phyloP scores from a whole-genome alignment of 2,888 invertebrate genomes.

The Melanchra persicariae region DNA sequence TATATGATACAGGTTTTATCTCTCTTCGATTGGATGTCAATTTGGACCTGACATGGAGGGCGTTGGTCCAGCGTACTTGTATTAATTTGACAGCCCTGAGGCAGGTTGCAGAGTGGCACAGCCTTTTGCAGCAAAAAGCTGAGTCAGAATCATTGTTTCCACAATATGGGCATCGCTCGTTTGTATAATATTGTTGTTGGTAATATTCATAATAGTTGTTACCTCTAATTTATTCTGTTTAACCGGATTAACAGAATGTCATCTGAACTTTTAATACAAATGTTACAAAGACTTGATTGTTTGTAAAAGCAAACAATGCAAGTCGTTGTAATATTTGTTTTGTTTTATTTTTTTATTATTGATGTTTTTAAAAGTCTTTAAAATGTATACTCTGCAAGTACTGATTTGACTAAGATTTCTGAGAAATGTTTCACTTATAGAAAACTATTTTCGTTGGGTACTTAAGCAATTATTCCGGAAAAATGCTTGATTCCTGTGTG shows the following conservation, averaged over 20 bases:
- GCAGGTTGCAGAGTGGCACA: slow-evolving; percentile 16
- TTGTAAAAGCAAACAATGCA: no score
- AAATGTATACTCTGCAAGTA: background rate
- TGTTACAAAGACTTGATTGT: background rate
- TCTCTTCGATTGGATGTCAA: slow-evolving; percentile 17
- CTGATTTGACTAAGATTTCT: background rate
- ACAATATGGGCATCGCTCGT: slow-evolving; percentile 41
- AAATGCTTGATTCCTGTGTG: no score
- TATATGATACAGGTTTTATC: slow-evolving; percentile 38
- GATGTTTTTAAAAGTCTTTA: no score
- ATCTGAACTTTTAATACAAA: background rate
- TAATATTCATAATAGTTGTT: slow-evolving; percentile 18
- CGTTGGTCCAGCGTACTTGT: slow-evolving; percentile 9
- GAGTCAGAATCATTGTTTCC: slow-evolving; percentile 53
- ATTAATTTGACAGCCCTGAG: slow-evolving; percentile 47
- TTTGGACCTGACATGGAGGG: slow-evolving; percentile 18
- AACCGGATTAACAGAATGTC: background rate
- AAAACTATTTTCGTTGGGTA: background rate
- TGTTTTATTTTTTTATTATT: no score
- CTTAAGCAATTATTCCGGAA: no score
- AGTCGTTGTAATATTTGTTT: no score
- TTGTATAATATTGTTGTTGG: slow-evolving; percentile 9
- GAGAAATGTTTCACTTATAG: background rate
- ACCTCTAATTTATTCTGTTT: background rate
- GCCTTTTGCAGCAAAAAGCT: slow-evolving; percentile 36